A percentile compares a stretch with the other conserved stretches of the same genome.
phyloP scores from a whole-genome alignment of 1,140 invertebrate genomes.

The Hesperophylax magnus region DNA sequence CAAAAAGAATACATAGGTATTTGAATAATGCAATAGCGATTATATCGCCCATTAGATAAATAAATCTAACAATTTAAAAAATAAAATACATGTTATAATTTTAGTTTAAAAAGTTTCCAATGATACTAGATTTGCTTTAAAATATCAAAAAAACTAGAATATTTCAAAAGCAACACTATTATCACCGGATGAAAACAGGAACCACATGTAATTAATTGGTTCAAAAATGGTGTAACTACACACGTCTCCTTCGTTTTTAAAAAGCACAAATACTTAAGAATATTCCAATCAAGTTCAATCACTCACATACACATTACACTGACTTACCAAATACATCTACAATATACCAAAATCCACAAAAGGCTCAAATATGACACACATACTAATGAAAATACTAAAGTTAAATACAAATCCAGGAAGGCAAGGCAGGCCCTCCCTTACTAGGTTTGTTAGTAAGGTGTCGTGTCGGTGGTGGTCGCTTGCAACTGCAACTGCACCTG shows the following conservation, averaged over 20 bases:
- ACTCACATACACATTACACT: constrained; percentile 29
- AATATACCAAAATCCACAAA: constrained; percentile 50
- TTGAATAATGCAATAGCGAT: constrained; percentile 34
- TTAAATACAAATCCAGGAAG: constrained; percentile 53
- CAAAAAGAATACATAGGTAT: constrained; percentile 32
- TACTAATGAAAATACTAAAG: constrained; percentile 56
- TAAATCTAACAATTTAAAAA: constrained; percentile 35
- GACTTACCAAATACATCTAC: constrained; percentile 46
- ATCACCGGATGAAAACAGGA: constrained; percentile 27
- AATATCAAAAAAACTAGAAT: constrained; percentile 33
- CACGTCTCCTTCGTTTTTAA: constrained; percentile 30
- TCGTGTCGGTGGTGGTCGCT: too few species aligned
- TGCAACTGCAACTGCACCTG: too few species aligned
- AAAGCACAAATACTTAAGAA: constrained; percentile 54
- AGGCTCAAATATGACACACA: constrained; percentile 56
- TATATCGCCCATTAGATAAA: constrained; percentile 25
- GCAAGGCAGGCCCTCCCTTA: constrained; percentile 37
- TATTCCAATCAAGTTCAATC: constrained; percentile 47
- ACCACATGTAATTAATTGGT: constrained; percentile 1
- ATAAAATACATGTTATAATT: constrained; percentile 28
- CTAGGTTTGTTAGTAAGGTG: not conserved
- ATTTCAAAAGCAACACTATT: constrained; percentile 41
- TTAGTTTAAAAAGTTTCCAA: constrained; percentile 23
- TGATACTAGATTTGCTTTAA: constrained; percentile 39
- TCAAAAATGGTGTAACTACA: constrained; percentile 21